Evolutionary conservation across 2,113 vertebrate species (phyloP).

Genomic region (Pogona vitticeps): DNA sequence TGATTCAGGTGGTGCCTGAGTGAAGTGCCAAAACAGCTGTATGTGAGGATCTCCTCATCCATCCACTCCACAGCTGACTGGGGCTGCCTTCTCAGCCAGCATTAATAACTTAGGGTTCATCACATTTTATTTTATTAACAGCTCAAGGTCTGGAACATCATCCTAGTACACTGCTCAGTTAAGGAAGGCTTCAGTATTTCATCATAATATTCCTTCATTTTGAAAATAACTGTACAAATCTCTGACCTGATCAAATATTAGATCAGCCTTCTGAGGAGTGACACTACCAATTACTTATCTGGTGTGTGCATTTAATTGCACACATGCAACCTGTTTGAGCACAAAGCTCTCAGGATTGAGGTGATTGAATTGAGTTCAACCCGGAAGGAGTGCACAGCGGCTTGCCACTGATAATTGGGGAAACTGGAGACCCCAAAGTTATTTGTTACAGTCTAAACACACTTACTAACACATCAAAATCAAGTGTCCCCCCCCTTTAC

Average conservation of each 20-base stretch:
- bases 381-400: not conserved
- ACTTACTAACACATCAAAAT: slow-evolving; percentile 1
- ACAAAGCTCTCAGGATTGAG: not conserved
- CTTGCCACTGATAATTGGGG: not conserved
- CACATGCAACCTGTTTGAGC: not conserved
- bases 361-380: not conserved
- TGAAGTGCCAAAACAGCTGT: not conserved
- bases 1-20: not conserved
- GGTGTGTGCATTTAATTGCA: too few species aligned
- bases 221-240: not conserved
- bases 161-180: too few species aligned
- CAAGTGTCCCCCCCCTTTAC: slow-evolving; percentile 41
- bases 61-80: not conserved
- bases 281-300: not conserved
- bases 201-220: too few species aligned
- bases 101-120: not conserved
- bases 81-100: not conserved
- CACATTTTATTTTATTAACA: not conserved
- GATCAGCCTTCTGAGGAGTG: not conserved
- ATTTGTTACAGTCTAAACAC: not conserved
- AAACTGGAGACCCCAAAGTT: not conserved
- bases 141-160: too few species aligned
- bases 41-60: not conserved
- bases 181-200: too few species aligned
- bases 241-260: not conserved